Base-by-base conservation (phyloP, 1,140 invertebrate genomes). In the Drosophila lacertosa region DNA sequence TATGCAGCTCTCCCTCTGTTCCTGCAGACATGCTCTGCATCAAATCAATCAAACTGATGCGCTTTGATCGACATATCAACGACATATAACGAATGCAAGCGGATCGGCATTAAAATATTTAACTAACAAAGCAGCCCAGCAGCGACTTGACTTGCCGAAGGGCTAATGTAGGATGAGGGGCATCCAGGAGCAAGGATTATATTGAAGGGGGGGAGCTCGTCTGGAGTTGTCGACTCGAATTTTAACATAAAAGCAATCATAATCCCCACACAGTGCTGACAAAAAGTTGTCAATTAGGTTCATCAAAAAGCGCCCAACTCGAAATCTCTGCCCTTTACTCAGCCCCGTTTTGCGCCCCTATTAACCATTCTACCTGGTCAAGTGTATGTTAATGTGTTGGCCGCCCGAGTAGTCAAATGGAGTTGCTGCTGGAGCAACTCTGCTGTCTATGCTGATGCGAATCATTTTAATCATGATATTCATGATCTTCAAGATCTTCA, bases 271-370 rank as follows among this genome's bases (percentile, higher is more conserved):
- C 72, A 86, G 65, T 79, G 68, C 82, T 86, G 81, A 86, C 81
- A 86, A 86, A 86, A 86, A 86, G 73, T 86, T 86, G 81, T 86
- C 81, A 86, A 86, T 86, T 86, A 86, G 71, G 81, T 81, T 74
- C 68, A 86, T 86, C 81, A 81, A 74, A 62, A 69, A 51, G 53
- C 42, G 60, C 35, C 68, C 68, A 77, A 72, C n/a, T 42, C 1
- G n/a, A 2, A 1, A 0, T 24, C 32, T 1, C n/a, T n/a, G 1
- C 7, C 26, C 22, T 15, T 10, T 20, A 13, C 6, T 9, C 16
- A 2, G 1, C 35, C 13, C 5, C 10, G 24, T 40, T 39, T 0
- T n/a, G 7, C 57, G 3, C n/a, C 5, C 11, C n/a, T 2, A 37
- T n/a, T n/a, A n/a, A n/a, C n/a, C n/a, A n/a, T n/a, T n/a, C 39